Base-by-base conservation (phyloP, 2,888 invertebrate species). In the Cremastobaeus sp. region DNA sequence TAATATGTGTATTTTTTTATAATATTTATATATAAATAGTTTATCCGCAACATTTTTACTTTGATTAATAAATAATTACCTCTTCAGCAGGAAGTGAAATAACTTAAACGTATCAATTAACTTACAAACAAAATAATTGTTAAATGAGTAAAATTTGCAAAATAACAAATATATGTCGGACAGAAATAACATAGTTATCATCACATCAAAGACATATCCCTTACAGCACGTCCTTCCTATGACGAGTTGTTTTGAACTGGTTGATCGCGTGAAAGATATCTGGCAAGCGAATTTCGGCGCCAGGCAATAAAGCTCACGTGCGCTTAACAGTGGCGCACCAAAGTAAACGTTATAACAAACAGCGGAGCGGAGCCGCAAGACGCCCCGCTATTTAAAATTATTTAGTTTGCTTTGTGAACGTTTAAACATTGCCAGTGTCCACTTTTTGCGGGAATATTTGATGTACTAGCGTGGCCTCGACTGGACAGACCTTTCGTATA, bases 281-380 rank as follows among this genome's bases (percentile, higher is more conserved):
- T 86, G 85, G 84, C 83, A 84, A 81, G 77, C 80, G 79, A 78
- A 78, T 85, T 85, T 85, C 81, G 80, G 80, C 83, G 79, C 78
- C 62, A 75, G 78, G 81, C 79, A 81, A 83, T 83, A 82, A 85
- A 84, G 80, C 47, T 79, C 64, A 34, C 64, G 62, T 28, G 72
- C 73, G 74, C 78, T 79, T 57, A 81, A 85, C 84, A 83, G 84
- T 84, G 82, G 84, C 82, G 77, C 80, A 82, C 82, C 79, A 84
- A 83, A 83, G 85, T 83, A 85, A 86, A 86, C 84, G 83, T 85
- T 86, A 85, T 83, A 86, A 86, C 84, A 86, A 86, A 86, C 86
- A 83, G 74, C 66, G 76, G 74, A 76, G 76, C 80, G 79, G 79
- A 72, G 80, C 79, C 76, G 79, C 73, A 77, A 81, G 82, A 82